Percentiles rank a stretch among this genome's conserved stretches.
Conservation (phyloP, 2,888 invertebrate genomes). For the Empis livida region DNA sequence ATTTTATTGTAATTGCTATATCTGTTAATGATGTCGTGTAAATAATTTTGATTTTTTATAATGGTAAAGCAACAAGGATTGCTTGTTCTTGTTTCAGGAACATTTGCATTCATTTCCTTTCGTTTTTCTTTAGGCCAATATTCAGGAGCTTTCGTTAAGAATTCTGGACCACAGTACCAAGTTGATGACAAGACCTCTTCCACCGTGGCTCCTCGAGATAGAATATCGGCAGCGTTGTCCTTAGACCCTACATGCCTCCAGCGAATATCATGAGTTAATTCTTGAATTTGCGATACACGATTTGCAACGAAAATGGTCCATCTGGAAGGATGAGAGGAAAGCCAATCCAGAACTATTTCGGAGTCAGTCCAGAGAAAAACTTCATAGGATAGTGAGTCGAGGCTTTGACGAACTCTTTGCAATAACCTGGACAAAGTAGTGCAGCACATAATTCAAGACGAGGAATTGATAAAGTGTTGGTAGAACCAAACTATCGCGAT, state of each 20-base stretch:
- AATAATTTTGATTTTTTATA: too few relatives aligned
- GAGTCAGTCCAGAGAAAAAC: not conserved
- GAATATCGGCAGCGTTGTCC: slow-evolving; percentile 21
- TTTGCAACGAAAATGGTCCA: slow-evolving; percentile 11
- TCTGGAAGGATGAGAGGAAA: slow-evolving; percentile 5
- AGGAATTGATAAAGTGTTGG: not conserved
- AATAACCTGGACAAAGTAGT: not conserved
- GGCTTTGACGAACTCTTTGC: not conserved
- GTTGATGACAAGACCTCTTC: not conserved
- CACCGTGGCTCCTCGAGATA: slow-evolving; percentile 16
- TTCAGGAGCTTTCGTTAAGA: not conserved
- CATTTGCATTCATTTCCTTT: not conserved
- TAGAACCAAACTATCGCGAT: not conserved
- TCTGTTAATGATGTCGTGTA: too few relatives aligned
- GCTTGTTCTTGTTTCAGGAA: not conserved
- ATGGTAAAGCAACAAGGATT: too few relatives aligned
- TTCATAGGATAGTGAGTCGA: not conserved
- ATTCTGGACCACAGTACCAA: slow-evolving; percentile 3
- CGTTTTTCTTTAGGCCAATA: not conserved
- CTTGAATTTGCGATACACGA: not conserved
- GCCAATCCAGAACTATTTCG: slow-evolving; percentile 11
- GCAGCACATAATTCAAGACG: not conserved
- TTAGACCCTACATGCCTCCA: slow-evolving; percentile 19
- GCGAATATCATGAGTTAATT: not conserved
- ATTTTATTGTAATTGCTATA: slow-evolving; percentile 3